Base-by-base conservation (phyloP, 2,113 vertebrate species). In the Asarcornis scutulata region DNA sequence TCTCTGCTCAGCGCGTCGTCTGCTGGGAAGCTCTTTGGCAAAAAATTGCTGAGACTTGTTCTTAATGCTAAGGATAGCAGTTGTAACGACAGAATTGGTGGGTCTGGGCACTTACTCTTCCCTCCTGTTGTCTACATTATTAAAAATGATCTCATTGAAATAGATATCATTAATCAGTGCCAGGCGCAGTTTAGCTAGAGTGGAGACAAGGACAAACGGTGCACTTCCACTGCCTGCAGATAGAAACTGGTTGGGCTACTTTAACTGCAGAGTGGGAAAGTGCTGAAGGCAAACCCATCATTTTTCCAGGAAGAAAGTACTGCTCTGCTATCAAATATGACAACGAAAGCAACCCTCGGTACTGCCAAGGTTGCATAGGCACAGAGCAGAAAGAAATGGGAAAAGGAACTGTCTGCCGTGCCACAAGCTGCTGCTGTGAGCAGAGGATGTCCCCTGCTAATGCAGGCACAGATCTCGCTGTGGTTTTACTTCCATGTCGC, bases 161-260 rank as follows among this genome's bases (percentile, higher is more conserved):
- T 95, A 95, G 95, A 91, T 91, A 60, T 29, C 95, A 93, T 95
- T 95, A 93, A 91, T 96, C 95, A 97, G 76, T 95, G 96, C 88
- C 90, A 95, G 92, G 38, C 83, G 82, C 93, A 86, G 83, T 95
- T 96, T 93, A 90, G 88, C 52, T 55, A 23, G 56, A 81, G 48
- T 50, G 66, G 52, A 85, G 94, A 90, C 88, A 97, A 96, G 93
- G 93, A 94, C 95, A 96, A 89, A 89, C 68, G 34, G 66, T 44
- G 76, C 1, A 2, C 40, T 42, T 80, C 77, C 2, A 2, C 91
- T 96, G 93, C 87, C 79, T 94, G 72, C 85, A 67, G 72, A 71
- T 62, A 83, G 62, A 53, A 91, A 27, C 22, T 40, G 22, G 67
- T 94, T 78, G 82, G 79, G 34, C 22, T 76, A 34, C 34, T 91